Percentiles rank a stretch among this genome's conserved stretches.
phyloP scores from a whole-genome alignment of 2,797 vertebrate genomes.

The Ctenopoma kingsleyae region DNA sequence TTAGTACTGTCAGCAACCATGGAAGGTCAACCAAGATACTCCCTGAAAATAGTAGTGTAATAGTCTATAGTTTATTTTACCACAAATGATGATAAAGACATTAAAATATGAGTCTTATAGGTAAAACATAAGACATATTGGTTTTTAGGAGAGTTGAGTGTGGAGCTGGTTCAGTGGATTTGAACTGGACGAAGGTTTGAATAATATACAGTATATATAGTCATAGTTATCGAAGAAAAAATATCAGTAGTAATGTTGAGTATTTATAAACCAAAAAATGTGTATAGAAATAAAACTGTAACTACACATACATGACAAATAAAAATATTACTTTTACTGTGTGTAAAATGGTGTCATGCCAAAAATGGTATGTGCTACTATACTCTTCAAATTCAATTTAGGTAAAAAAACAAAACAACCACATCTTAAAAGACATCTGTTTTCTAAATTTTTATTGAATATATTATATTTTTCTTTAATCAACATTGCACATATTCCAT shows the following conservation, averaged over 20 bases:
- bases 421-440: slow-evolving; percentile 28
- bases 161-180: not conserved
- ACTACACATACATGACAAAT: too few species aligned
- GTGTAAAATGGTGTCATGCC: too few species aligned
- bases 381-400: not conserved
- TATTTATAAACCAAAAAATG: too few species aligned
- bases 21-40: not conserved
- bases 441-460: slow-evolving; percentile 87
- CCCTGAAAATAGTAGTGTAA: too few species aligned
- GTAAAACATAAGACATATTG: not conserved
- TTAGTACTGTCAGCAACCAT: not conserved
- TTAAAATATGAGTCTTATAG: not conserved
- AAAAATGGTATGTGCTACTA: too few species aligned
- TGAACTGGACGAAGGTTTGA: not conserved
- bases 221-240: too few species aligned
- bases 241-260: too few species aligned
- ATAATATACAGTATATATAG: too few species aligned
- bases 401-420: too few species aligned
- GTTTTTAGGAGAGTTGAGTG: not conserved
- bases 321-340: too few species aligned
- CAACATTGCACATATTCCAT: slow-evolving; percentile 90
- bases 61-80: not conserved
- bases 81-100: too few species aligned
- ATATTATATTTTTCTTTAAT: slow-evolving; percentile 89
- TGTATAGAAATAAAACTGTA: too few species aligned